Percentiles rank a stretch among this genome's conserved stretches.
Evolutionary conservation across 1,140 invertebrate genomes (phyloP).

Genomic region (Sarcophaga bullata): DNA sequence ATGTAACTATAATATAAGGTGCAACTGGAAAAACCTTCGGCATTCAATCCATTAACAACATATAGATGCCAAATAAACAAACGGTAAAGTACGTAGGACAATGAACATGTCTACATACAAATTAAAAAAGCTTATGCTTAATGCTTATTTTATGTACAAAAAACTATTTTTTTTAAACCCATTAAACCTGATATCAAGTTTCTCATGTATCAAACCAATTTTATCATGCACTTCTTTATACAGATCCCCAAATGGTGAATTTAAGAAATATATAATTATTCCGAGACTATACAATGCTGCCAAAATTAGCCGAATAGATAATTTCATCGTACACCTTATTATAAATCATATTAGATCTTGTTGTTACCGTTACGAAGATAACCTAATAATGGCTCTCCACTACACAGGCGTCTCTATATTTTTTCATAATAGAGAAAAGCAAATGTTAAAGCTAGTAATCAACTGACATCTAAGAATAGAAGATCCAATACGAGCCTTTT

Average conservation of each 20-base stretch:
- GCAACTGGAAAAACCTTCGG: not conserved
- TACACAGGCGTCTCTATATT: no score
- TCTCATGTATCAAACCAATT: slow-evolving; percentile 20
- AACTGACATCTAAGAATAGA: no score
- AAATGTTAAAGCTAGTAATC: no score
- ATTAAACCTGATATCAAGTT: not conserved
- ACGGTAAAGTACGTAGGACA: not conserved
- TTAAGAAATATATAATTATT: not conserved
- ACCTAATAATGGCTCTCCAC: no score
- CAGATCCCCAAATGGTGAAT: not conserved
- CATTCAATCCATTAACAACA: not conserved
- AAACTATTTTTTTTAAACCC: slow-evolving; percentile 5
- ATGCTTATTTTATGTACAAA: slow-evolving; percentile 7
- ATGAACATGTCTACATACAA: not conserved
- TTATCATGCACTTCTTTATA: not conserved
- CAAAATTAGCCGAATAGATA: not conserved
- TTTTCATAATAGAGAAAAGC: no score
- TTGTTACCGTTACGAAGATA: not conserved
- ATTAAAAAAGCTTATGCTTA: not conserved
- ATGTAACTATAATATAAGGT: not conserved
- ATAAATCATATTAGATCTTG: not conserved
- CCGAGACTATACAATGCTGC: not conserved
- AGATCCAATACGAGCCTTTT: no score
- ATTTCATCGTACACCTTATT: not conserved
- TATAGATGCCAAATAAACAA: not conserved